Conservation (phyloP, 2,113 vertebrate genomes). For the Entelurus aequoreus region DNA sequence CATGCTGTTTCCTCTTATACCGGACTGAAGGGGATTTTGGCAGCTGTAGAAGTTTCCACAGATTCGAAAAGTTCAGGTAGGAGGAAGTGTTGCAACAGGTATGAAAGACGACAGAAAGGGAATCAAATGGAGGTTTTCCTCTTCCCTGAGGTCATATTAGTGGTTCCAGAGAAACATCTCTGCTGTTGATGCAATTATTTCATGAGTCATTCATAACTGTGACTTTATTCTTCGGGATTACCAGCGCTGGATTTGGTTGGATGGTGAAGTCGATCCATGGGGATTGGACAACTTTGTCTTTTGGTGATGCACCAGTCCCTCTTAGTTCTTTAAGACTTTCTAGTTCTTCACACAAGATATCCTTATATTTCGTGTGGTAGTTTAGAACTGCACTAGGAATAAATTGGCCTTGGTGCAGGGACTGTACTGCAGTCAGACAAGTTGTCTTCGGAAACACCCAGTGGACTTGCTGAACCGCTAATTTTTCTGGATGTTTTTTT, state of each 20-base stretch:
- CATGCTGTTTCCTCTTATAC: constrained; percentile 64
- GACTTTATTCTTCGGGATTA: constrained; percentile 5
- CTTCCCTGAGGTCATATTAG: neutral
- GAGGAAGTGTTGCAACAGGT: constrained; percentile 45
- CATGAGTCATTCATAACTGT: constrained; percentile 19
- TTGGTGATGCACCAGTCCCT: neutral
- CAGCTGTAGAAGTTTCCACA: constrained; percentile 15
- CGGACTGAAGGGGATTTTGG: constrained; percentile 39
- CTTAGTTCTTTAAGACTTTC: neutral
- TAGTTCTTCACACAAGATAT: neutral
- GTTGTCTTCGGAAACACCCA: constrained; percentile 33
- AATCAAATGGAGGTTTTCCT: constrained; percentile 9
- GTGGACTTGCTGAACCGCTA: constrained; percentile 29
- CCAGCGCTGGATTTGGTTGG: neutral
- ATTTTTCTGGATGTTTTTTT: neutral
- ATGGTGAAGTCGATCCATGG: neutral
- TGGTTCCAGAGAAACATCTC: constrained; percentile 5
- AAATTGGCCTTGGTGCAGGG: neutral
- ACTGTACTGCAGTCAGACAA: constrained; percentile 18
- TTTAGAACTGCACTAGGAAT: neutral
- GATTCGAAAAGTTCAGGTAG: constrained; percentile 24
- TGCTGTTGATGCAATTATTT: neutral
- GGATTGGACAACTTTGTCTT: neutral
- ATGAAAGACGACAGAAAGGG: neutral
- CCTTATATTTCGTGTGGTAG: neutral